Conservation (phyloP, 2,888 invertebrate genomes). For the Torymus texanus region DNA sequence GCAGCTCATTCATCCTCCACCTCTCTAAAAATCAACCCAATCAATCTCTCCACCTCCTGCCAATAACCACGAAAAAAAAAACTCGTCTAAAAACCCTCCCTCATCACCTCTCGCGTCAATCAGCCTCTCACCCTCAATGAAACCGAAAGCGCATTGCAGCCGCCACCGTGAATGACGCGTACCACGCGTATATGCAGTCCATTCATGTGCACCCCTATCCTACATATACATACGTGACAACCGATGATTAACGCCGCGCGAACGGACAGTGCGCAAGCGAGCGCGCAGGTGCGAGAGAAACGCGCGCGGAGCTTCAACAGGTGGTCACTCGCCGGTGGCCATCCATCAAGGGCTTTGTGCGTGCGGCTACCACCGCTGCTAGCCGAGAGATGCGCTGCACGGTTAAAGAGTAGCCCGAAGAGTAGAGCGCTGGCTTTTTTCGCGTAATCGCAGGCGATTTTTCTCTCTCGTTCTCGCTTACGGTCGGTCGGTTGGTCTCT, state of each 20-base stretch:
- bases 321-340: conserved; percentile 72
- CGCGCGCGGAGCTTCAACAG: conserved; percentile 68
- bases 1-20: too few species aligned
- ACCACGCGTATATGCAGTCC: conserved; percentile 10
- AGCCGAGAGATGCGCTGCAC: too few species aligned
- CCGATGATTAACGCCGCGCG: conserved; percentile 44
- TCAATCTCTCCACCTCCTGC: too few species aligned
- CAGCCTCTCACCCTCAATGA: conserved; percentile 13
- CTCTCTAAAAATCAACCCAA: too few species aligned
- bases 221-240: conserved; percentile 17
- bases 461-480: too few species aligned
- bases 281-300: conserved; percentile 71
- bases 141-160: conserved; percentile 14
- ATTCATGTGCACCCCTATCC: background rate
- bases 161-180: conserved; percentile 4
- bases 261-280: conserved; percentile 51
- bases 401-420: too few species aligned
- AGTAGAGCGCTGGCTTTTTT: background rate
- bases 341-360: conserved; percentile 74
- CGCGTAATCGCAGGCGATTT: too few species aligned
- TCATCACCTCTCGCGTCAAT: background rate
- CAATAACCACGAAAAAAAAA: too few species aligned
- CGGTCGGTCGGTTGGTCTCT: too few species aligned
- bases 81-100: too few species aligned
- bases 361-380: conserved; percentile 56